phyloP scores from a whole-genome alignment of 2,888 invertebrate genomes.

The Nycteola revayana region DNA sequence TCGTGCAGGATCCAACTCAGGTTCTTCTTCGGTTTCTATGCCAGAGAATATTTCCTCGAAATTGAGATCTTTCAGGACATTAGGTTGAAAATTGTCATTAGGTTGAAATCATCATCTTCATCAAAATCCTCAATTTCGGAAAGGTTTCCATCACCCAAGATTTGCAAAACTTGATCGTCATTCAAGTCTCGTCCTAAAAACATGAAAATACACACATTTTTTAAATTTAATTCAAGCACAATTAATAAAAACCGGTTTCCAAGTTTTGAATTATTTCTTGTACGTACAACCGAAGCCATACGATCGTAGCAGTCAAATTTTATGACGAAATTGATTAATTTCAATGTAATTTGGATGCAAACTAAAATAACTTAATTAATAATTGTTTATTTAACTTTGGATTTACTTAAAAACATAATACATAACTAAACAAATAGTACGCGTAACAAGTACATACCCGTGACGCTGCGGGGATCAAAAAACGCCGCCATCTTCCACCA shows the following conservation, averaged over 20 bases:
- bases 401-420: not conserved
- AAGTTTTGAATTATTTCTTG: too few relatives aligned
- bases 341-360: not conserved
- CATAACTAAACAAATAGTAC: not conserved
- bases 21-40: not conserved
- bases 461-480: not conserved
- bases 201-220: not conserved
- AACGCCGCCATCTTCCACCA: not conserved
- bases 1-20: not conserved
- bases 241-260: too few relatives aligned
- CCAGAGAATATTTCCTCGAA: not conserved
- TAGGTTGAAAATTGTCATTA: not conserved
- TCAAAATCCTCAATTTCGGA: conserved; percentile 1
- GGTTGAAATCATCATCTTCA: not conserved
- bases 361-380: not conserved
- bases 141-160: not conserved
- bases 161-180: not conserved
- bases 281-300: not conserved
- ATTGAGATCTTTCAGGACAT: not conserved
- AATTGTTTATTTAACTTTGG: not conserved
- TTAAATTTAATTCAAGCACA: too few relatives aligned
- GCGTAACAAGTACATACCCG: not conserved
- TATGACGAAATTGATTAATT: not conserved
- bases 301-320: not conserved
- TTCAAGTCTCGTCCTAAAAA: not conserved